These are phyloP conservation scores for Astyanax mexicanus DNA, from an alignment of 2,797 vertebrate species.

Conservation along the genomic window DNA sequence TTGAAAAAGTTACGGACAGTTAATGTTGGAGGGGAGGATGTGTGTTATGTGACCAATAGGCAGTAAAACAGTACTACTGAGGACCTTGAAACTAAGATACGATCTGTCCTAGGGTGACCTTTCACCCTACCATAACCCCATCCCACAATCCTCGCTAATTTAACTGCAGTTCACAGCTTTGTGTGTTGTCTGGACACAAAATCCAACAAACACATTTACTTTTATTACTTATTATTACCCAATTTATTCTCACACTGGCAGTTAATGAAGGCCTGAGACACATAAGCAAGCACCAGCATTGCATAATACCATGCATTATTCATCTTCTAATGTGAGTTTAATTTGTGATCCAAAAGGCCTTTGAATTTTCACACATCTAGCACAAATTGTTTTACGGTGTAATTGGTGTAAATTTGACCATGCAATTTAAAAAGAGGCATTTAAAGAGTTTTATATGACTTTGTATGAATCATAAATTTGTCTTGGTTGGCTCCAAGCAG, in stretches of 20 bases:
- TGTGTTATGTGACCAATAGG: too few relatives aligned
- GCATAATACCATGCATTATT: not conserved
- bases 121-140: too few relatives aligned
- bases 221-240: not conserved
- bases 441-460: too few relatives aligned
- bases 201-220: not conserved
- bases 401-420: too few relatives aligned
- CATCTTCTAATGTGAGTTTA: not conserved
- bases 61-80: too few relatives aligned
- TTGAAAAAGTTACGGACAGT: not conserved
- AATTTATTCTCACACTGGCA: constrained; percentile 5
- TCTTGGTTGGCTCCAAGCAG: too few relatives aligned
- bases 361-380: too few relatives aligned
- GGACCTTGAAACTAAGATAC: too few relatives aligned
- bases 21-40: not conserved
- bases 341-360: not conserved
- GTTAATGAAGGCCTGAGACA: not conserved
- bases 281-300: not conserved
- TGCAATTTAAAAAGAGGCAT: too few relatives aligned
- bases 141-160: not conserved
- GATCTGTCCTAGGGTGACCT: too few relatives aligned
- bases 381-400: too few relatives aligned
- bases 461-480: too few relatives aligned
- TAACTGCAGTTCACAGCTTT: not conserved
- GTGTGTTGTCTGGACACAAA: not conserved